Conservation (phyloP, 2,888 invertebrate species). For the Tenthredo livida region DNA sequence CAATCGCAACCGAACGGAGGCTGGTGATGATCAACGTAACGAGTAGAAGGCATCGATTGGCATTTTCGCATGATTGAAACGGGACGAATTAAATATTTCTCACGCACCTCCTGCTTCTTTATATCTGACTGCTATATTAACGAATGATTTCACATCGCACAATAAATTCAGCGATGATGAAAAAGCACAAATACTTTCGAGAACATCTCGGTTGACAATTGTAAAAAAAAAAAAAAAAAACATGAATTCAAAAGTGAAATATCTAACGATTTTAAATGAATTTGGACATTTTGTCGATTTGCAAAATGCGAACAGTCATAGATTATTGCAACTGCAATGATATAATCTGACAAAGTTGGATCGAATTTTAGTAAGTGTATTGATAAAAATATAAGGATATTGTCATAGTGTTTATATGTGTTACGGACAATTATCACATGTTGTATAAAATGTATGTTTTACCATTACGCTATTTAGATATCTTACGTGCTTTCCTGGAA, state of each 20-base stretch:
- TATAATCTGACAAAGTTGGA: not conserved
- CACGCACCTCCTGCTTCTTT: not conserved
- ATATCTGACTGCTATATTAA: not conserved
- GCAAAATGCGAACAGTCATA: not conserved
- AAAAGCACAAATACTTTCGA: not conserved
- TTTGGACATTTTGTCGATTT: not conserved
- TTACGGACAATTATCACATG: not conserved
- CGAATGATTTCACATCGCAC: not conserved
- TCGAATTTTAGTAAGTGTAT: slow-evolving; percentile 14
- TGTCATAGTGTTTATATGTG: slow-evolving; percentile 18
- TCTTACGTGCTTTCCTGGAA: slow-evolving; percentile 50
- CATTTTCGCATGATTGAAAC: not conserved
- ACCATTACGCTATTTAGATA: slow-evolving; percentile 9
- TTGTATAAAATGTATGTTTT: slow-evolving; percentile 38
- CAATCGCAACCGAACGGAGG: not conserved
- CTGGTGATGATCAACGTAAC: not conserved
- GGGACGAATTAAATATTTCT: not conserved
- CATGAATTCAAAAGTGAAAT: not conserved
- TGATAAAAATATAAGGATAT: slow-evolving; percentile 8
- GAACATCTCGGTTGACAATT: not conserved
- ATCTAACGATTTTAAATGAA: not conserved
- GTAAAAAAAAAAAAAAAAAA: not conserved
- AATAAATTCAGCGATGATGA: not conserved
- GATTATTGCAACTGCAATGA: not conserved
- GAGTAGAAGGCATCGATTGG: not conserved